These are phyloP conservation scores for Lutjanus erythropterus DNA, from an alignment of 2,113 vertebrate species.

Conservation along the genomic window DNA sequence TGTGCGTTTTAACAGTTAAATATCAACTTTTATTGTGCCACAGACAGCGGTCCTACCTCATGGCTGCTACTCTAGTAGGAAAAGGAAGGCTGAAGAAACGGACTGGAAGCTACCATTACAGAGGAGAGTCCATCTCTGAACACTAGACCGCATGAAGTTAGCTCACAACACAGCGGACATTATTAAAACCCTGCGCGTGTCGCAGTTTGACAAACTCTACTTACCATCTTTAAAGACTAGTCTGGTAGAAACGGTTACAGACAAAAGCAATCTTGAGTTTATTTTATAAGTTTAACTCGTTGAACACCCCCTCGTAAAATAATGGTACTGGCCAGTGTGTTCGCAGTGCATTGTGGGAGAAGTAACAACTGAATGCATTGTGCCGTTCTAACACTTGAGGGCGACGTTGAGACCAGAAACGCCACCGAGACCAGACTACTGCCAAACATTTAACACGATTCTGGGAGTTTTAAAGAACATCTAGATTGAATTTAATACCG, in stretches of 20 bases:
- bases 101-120: slow-evolving; percentile 78
- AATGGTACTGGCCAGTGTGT: slow-evolving; percentile 58
- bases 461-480: neutral
- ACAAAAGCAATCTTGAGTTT: neutral
- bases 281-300: neutral
- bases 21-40: slow-evolving; percentile 23
- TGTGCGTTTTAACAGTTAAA: slow-evolving; percentile 33
- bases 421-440: no score
- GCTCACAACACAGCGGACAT: accelerated
- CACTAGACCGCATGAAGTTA: neutral
- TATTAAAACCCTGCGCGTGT: accelerated
- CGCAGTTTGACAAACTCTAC: accelerated
- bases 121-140: slow-evolving; percentile 66
- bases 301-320: neutral
- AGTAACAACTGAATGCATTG: neutral
- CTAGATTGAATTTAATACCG: no score
- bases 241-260: accelerated
- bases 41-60: slow-evolving; percentile 78
- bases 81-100: slow-evolving; percentile 76
- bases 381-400: slow-evolving; percentile 6
- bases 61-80: slow-evolving; percentile 84
- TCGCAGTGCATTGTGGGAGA: slow-evolving; percentile 73
- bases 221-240: accelerated
- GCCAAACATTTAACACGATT: no score
- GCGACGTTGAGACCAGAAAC: slow-evolving; percentile 29